A percentile compares a stretch with the other conserved stretches of the same genome.
phyloP scores from a whole-genome alignment of 2,888 invertebrate species.

The Bimastos eiseni region DNA sequence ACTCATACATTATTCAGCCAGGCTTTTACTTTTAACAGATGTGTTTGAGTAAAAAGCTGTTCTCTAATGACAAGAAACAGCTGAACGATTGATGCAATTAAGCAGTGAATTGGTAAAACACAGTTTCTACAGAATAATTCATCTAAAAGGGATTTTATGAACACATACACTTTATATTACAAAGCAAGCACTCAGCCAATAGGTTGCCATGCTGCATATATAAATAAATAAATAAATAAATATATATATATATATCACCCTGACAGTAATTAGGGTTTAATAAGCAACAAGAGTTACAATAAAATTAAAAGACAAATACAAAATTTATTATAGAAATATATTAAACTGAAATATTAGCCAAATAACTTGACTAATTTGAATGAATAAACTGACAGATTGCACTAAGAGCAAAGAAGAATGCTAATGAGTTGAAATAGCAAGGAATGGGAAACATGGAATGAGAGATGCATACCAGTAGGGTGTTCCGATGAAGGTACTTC shows the following conservation, averaged over 20 bases:
- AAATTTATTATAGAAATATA: neutral
- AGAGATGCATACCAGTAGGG: constrained; percentile 81
- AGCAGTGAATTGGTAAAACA: too few relatives aligned
- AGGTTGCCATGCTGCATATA: too few relatives aligned
- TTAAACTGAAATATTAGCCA: neutral
- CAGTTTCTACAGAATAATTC: too few relatives aligned
- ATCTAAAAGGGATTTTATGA: too few relatives aligned
- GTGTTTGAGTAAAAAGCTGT: neutral
- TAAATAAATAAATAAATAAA: too few relatives aligned
- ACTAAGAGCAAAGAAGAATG: neutral
- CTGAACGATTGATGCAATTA: neutral
- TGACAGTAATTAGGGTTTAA: too few relatives aligned
- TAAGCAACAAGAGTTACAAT: neutral
- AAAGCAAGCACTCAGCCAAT: too few relatives aligned
- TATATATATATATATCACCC: too few relatives aligned
- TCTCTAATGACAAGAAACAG: neutral
- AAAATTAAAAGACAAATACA: neutral
- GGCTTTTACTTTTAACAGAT: neutral
- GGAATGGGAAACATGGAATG: neutral
- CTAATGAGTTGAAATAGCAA: neutral
- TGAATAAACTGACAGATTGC: neutral
- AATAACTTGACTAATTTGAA: neutral
- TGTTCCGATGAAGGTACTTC: constrained; percentile 98
- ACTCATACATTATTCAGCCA: neutral
- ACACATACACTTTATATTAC: too few relatives aligned